Evolutionary conservation across 1,140 invertebrate genomes (phyloP).

Genomic region (Dendrolimus punctatus): DNA sequence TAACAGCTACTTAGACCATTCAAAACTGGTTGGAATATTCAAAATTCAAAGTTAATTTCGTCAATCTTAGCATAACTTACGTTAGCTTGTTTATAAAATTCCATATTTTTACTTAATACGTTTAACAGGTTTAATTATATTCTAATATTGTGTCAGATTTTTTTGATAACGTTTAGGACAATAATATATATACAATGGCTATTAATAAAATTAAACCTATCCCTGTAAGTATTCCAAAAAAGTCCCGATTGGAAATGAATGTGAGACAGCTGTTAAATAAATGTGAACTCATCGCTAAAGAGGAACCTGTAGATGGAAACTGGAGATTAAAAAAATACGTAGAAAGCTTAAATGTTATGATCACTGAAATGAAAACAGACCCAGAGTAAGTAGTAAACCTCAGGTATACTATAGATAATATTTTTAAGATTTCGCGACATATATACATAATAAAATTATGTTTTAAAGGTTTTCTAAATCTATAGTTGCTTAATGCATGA

Average conservation of each 20-base stretch:
- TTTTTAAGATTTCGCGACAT: too few relatives aligned
- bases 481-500: too few relatives aligned
- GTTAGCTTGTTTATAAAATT: too few relatives aligned
- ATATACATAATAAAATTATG: neutral
- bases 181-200: slow-evolving; percentile 17
- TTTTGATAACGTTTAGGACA: too few relatives aligned
- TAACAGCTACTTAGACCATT: too few relatives aligned
- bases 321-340: slow-evolving; percentile 83
- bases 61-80: too few relatives aligned
- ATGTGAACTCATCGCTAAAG: slow-evolving; percentile 83
- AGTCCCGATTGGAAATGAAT: slow-evolving; percentile 81
- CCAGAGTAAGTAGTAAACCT: slow-evolving; percentile 72
- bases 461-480: neutral
- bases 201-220: slow-evolving; percentile 20
- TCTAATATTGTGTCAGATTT: too few relatives aligned
- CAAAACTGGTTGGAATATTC: too few relatives aligned
- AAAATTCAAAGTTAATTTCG: too few relatives aligned
- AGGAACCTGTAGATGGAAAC: slow-evolving; percentile 74
- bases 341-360: slow-evolving; percentile 78
- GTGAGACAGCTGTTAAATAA: slow-evolving; percentile 76
- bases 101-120: too few relatives aligned
- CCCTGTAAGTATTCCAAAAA: slow-evolving; percentile 25
- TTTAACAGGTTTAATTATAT: too few relatives aligned
- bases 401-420: too few relatives aligned
- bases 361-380: slow-evolving; percentile 75